Base-by-base conservation (phyloP, 2,888 invertebrate genomes). In the Epirrita christyi region DNA sequence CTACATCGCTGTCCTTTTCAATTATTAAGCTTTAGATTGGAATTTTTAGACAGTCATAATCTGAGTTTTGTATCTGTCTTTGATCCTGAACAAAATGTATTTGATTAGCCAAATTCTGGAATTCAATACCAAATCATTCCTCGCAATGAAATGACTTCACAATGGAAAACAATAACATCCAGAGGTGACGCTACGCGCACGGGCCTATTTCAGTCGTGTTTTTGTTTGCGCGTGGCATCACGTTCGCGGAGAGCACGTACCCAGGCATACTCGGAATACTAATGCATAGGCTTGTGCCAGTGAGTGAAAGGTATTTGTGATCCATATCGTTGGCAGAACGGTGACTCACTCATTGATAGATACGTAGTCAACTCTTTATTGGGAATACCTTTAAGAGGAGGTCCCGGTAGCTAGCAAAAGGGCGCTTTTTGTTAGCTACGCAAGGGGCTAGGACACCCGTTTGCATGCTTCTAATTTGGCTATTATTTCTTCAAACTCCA, bases 201-300 rank as follows among this genome's bases (percentile, higher is more conserved):
- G 68, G 70, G 76, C 75, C 79, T 81, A 81, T 84, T 81, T 80
- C 80, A 73, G 80, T 67, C 63, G 72, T 85, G 86, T 86, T 86
- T 86, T 86, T 85, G 80, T 70, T 73, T 70, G 73, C 73, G 73
- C 82, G 77, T 80, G 76, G 78, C 80, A 69, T 81, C 86, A 84
- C 86, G 83, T 76, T 70, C 75, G 75, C 53, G 2, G 32, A n/a
- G 10, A 74, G 75, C 87, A 84, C 86, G 88, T 85, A 78, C 76
- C 53, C 62, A 55, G 49, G 58, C 71, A 71, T 61, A 68, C 67
- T 55, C 68, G 75, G 88, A 79, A 87, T 88, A 83, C 83, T 85
- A 86, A 87, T 82, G 73, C 46, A 34, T 55, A 43, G 55, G 15
- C 42, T 47, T 72, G 71, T 67, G 74, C 60, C 67, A 67, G 71